Conservation (phyloP, 2,113 vertebrate species). For the Tyto alba region DNA sequence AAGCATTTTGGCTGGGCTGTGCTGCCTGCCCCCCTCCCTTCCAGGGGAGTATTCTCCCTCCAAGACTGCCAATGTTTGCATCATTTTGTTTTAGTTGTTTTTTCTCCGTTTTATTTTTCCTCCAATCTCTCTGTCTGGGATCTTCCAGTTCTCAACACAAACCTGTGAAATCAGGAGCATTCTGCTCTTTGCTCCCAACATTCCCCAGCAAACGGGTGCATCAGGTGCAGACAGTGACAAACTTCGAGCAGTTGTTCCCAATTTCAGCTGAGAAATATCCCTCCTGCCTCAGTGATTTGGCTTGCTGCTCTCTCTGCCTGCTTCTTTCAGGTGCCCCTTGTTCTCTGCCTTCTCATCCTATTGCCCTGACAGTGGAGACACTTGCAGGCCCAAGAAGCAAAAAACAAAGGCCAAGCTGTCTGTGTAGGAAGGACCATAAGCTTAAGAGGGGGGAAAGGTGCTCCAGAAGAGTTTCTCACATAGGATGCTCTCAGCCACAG, state of each 20-base stretch:
- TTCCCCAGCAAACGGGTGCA: background rate
- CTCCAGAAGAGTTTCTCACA: background rate
- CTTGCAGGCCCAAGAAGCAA: background rate
- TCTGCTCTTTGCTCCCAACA: background rate
- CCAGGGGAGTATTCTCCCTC: background rate
- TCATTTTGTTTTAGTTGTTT: background rate
- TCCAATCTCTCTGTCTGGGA: background rate
- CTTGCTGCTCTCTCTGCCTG: background rate
- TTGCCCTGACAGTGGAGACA: background rate
- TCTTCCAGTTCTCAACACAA: background rate
- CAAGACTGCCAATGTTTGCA: background rate
- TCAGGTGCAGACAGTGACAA: constrained; percentile 20
- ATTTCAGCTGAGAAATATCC: background rate
- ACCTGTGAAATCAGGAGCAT: background rate
- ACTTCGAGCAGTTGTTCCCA: background rate
- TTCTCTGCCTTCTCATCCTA: background rate
- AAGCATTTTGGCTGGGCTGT: background rate
- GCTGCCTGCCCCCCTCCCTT: background rate
- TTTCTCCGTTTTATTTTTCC: background rate
- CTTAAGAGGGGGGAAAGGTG: background rate
- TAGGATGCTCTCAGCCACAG: background rate
- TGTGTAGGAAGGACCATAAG: background rate
- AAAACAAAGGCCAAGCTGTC: background rate
- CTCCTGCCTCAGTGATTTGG: background rate
- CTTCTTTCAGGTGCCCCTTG: background rate